Evolutionary conservation across 2,797 vertebrate genomes (phyloP).

Genomic region (Cuniculus paca): DNA sequence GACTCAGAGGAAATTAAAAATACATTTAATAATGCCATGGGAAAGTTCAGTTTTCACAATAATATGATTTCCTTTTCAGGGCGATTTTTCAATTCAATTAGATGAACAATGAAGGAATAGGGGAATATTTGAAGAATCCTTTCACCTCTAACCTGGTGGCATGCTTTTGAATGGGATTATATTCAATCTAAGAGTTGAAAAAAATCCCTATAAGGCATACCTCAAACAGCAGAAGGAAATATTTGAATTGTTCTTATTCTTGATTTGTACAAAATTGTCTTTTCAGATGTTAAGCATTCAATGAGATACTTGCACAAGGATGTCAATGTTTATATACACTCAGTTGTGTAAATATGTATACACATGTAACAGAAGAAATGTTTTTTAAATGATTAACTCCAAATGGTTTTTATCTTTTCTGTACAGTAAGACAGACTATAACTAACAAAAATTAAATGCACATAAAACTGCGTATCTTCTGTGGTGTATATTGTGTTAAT

Average conservation of each 20-base stretch:
- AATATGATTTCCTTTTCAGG: neutral
- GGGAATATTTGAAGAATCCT: neutral
- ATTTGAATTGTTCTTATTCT: neutral
- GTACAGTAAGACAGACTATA: neutral
- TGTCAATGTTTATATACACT: neutral
- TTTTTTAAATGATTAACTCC: neutral
- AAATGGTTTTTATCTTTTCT: conserved; percentile 40
- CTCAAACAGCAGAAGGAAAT: neutral
- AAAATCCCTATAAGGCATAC: neutral
- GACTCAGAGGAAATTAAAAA: neutral
- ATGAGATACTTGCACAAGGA: neutral
- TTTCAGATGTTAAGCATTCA: neutral
- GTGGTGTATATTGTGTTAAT: neutral
- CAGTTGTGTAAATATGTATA: neutral
- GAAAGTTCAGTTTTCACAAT: neutral
- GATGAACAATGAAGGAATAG: neutral
- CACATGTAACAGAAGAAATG: neutral
- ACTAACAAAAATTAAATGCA: neutral
- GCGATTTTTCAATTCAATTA: neutral
- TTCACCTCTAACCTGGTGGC: neutral
- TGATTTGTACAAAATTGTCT: neutral
- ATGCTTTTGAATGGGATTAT: neutral
- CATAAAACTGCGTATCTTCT: neutral
- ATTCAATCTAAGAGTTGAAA: neutral
- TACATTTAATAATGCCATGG: neutral